Percentiles rank a stretch among this genome's conserved stretches.
phyloP scores from a whole-genome alignment of 2,888 invertebrate species.

The Acheta domesticus region DNA sequence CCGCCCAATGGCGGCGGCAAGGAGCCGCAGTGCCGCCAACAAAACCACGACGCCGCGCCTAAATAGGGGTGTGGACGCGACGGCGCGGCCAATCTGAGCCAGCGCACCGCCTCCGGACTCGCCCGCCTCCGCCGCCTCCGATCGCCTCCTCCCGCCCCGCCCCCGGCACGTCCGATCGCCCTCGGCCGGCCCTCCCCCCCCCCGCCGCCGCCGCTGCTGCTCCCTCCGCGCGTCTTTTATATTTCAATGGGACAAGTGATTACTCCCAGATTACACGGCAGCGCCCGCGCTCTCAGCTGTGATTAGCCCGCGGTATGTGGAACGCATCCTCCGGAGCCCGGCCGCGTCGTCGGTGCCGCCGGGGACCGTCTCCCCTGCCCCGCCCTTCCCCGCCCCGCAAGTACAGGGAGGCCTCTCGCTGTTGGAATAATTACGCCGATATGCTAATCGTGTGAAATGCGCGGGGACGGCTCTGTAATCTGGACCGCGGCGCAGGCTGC shows the following conservation, averaged over 20 bases:
- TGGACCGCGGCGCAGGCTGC: background rate
- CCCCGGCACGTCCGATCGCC: background rate
- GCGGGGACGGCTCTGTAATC: background rate
- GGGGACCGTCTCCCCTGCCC: too few species aligned
- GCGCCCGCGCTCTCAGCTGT: background rate
- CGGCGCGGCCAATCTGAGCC: too few species aligned
- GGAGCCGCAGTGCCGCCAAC: too few species aligned
- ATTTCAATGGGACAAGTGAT: constrained; percentile 3
- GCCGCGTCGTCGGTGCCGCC: background rate
- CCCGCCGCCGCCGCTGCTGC: background rate
- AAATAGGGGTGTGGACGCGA: too few species aligned
- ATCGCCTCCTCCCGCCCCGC: background rate
- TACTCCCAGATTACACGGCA: constrained; percentile 1
- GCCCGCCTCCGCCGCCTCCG: background rate
- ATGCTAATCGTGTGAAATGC: constrained; percentile 5
- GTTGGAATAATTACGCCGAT: background rate
- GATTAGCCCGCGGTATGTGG: constrained; percentile 2
- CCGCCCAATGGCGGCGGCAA: too few species aligned
- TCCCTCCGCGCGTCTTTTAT: background rate
- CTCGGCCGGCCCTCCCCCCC: background rate
- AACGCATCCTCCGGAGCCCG: background rate
- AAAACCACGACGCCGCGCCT: too few species aligned
- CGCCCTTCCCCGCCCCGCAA: background rate
- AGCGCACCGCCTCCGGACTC: background rate
- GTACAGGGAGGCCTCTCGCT: background rate